phyloP scores from a whole-genome alignment of 2,113 vertebrate species.

The Sturnira hondurensis region DNA sequence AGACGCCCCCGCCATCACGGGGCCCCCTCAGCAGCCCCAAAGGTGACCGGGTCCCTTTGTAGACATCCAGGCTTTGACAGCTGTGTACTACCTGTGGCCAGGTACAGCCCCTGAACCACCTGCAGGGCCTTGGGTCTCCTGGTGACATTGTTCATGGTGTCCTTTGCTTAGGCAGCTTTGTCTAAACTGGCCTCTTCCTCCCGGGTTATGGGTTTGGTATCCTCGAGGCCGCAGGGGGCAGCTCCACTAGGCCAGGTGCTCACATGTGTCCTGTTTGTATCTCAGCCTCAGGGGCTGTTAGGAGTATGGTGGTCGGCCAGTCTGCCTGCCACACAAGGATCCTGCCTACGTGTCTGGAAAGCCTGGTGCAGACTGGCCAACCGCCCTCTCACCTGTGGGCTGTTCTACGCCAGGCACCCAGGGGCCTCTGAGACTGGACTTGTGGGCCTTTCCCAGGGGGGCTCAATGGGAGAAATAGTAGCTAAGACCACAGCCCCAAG shows the following conservation, averaged over 20 bases:
- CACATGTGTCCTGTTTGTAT: background rate
- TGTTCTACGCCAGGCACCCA: background rate
- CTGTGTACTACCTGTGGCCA: background rate
- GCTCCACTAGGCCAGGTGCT: background rate
- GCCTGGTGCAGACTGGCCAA: background rate
- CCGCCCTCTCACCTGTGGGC: background rate
- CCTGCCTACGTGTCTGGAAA: background rate
- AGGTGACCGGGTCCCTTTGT: background rate
- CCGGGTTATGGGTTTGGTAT: background rate
- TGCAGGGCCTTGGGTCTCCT: background rate
- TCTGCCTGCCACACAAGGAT: background rate
- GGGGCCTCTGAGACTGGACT: background rate
- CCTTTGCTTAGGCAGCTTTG: background rate
- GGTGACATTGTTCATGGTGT: background rate
- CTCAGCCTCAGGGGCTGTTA: background rate
- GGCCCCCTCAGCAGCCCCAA: background rate
- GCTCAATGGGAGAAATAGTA: background rate
- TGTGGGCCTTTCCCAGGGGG: background rate
- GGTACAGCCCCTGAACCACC: background rate
- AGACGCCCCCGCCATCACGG: background rate
- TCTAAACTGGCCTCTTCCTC: background rate
- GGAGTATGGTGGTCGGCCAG: rapidly evolving
- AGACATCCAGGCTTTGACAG: background rate
- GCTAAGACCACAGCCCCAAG: background rate
- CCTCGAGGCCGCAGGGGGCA: background rate